Evolutionary conservation across 53 echinoderm and acorn worm genomes (phyloP).

Genomic region (Pentamera pediparva): DNA sequence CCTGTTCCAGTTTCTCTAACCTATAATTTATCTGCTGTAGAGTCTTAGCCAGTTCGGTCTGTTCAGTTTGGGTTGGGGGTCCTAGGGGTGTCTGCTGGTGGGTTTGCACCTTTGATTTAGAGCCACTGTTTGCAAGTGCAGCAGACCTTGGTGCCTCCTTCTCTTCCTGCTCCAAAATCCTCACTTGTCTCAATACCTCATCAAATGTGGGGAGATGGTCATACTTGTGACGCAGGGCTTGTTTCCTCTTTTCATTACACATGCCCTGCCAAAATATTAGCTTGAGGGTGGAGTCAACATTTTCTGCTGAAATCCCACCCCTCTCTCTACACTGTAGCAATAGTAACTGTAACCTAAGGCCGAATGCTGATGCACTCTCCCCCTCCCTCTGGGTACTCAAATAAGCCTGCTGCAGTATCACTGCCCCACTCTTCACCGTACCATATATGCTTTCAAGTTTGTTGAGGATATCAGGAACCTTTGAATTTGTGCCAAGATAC

Average conservation of each 20-base stretch:
- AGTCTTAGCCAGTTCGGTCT: not conserved
- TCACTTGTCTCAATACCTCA: not conserved
- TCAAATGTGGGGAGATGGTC: not conserved
- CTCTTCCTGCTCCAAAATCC: not conserved
- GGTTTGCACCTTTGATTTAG: not conserved
- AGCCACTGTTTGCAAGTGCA: not conserved
- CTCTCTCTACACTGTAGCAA: not conserved
- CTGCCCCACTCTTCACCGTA: conserved; percentile 18
- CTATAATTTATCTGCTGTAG: not conserved
- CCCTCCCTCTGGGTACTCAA: not conserved
- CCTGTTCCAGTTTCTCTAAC: not conserved
- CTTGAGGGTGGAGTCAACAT: not conserved
- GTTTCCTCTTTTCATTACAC: not conserved
- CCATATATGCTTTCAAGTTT: not conserved
- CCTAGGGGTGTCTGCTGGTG: not conserved
- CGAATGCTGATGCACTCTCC: conserved; percentile 3
- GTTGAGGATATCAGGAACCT: not conserved
- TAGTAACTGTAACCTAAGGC: not conserved
- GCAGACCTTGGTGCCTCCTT: not conserved
- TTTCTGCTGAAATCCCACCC: not conserved
- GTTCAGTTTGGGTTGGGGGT: not conserved
- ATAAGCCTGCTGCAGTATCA: conserved; percentile 22
- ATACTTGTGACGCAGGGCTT: not conserved
- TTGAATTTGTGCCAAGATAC: not conserved
- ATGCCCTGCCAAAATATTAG: conserved; percentile 16